Evolutionary conservation across 1,140 invertebrate genomes (phyloP), one percentile per base, ranked within the genome.

Genomic region (Scaptomyza montana): DNA sequence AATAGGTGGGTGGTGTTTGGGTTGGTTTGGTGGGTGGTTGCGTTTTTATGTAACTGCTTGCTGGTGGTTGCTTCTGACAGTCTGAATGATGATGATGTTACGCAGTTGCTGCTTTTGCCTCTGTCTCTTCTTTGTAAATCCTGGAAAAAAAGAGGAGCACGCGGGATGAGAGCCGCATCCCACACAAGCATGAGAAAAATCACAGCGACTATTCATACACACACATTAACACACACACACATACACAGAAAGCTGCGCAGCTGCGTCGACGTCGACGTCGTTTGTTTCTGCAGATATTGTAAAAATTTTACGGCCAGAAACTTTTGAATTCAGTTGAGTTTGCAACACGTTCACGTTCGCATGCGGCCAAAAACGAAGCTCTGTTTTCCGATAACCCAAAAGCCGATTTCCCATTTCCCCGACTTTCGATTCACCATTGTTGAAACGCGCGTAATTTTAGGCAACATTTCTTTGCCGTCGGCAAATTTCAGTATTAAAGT

Each of bases 301-400:
- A 89, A 89, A 89, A 89, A 85, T 80, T 89, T 74, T 89, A 80
- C 70, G 65, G 70, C 74, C 70, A 80, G 68, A 63, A 66, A 89
- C 85, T 89, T 89, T 87, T 78, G 53, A 78, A 65, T 81, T 80
- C 77, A 89, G 85, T 89, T 78, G 67, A 89, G 84, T 80, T 89
- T 89, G 85, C 77, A 84, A 77, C 77, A 80, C 79, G 80, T 69
- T 72, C 67, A 63, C 63, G 84, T 73, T 78, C 80, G 85, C 73
- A 80, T 84, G 72, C 59, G 62, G 54, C 43, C 28, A 25, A 7
- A 41, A 60, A 36, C 45, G 36, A 56, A 45, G 64, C 43, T 33
- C 25, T 43, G 25, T 53, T 56, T 53, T 33, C 45, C 57, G 57
- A 41, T 53, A 41, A 43, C 8, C 56, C 16, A 30, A 39, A 8